Percentiles rank a stretch among this genome's conserved stretches.
Conservation (phyloP, 2,797 vertebrate species). For the Sandelia bainsii region DNA sequence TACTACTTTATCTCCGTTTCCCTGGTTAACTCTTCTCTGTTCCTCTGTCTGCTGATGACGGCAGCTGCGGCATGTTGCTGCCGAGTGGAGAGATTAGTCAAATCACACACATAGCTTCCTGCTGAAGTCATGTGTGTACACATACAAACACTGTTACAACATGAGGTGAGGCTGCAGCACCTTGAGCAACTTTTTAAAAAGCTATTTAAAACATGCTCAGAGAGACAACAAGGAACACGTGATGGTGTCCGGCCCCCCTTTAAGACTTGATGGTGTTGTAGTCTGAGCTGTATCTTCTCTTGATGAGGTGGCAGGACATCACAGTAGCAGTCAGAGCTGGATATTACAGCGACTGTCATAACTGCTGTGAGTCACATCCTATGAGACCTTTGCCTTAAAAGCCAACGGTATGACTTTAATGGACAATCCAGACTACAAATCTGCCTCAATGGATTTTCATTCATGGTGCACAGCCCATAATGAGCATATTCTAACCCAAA, state of each 20-base stretch:
- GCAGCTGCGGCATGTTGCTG: constrained; percentile 31
- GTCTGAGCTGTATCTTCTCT: background rate
- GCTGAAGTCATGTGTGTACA: constrained; percentile 51
- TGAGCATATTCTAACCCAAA: background rate
- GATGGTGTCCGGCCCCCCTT: background rate
- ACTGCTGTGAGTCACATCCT: constrained; percentile 4
- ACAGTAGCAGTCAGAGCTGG: constrained; percentile 16
- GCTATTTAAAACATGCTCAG: background rate
- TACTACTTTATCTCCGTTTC: background rate
- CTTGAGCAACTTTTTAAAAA: constrained; percentile 23
- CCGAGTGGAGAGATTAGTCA: constrained; percentile 36
- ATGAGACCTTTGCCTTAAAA: background rate
- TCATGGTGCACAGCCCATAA: background rate
- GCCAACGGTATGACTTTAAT: background rate
- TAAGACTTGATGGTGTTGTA: background rate
- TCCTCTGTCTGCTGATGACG: constrained; percentile 10
- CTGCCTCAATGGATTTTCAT: too few relatives aligned
- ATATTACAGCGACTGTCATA: constrained; percentile 4
- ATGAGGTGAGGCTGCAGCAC: constrained; percentile 34
- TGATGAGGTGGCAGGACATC: constrained; percentile 19
- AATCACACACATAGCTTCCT: constrained; percentile 61
- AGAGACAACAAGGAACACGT: background rate
- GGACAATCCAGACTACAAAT: too few relatives aligned
- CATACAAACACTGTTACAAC: constrained; percentile 18
- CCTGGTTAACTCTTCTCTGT: background rate